Base-by-base conservation (phyloP, 1,140 invertebrate species). In the Microplitis demolitor region DNA sequence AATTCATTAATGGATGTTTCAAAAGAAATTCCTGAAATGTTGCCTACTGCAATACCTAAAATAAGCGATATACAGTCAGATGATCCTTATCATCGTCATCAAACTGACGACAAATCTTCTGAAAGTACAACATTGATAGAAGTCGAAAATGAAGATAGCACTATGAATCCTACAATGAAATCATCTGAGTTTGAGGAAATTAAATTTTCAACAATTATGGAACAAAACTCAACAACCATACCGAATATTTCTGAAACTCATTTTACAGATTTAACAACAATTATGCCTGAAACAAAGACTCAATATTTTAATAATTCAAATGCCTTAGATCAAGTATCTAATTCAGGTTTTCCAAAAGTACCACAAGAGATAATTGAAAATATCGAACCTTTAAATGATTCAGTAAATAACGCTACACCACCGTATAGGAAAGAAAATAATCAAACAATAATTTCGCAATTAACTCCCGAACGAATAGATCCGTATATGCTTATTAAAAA, bases 351-450 rank as follows among this genome's bases (percentile, higher is more conserved):
- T 51, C 78, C 80, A 14, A 81, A 80, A 66, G 67, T 83, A 39
- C 82, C 83, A 3, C 77, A 84, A 66, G 77, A 81, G 51, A 81
- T 84, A n/a, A 63, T 63, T 35, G 11, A 84, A 45, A 84, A 84
- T 62, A 77, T 82, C 3, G 81, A 83, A 63, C 83, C 83, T 4
- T 34, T 83, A 11, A 73, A 77, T 61, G 76, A 84, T 53, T 34
- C 77, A 5, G 60, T 73, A 3, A 60, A 70, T 4, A 80, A 80
- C 37, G 34, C 74, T 3, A 71, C 71, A 2, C 58, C 51, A 79
- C 5, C 69, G 76, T 14, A 16, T 58, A 67, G 0, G 68, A 72
- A 73, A 77, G 78, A 51, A n/a, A 51, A 78, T 53, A 76, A 75
- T 34, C 82, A 83, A 63, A 79, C 77, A 1, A 80, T 81, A 24